phyloP scores from a whole-genome alignment of 2,113 vertebrate species.

The Mirza zaza region DNA sequence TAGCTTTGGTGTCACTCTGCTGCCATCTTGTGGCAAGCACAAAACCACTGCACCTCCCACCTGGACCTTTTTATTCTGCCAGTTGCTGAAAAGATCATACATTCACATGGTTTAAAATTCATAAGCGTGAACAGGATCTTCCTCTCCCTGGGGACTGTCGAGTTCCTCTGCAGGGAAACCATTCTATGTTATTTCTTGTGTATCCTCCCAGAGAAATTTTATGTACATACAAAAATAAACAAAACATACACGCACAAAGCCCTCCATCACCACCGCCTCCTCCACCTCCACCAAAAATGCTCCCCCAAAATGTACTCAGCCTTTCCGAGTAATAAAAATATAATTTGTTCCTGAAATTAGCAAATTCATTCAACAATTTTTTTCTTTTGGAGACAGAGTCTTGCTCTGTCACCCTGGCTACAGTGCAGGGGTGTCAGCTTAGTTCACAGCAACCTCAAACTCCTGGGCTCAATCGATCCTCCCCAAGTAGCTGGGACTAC shows the following conservation, averaged over 20 bases:
- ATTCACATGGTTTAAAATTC: not conserved
- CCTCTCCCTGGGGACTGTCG: not conserved
- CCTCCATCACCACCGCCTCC: not conserved
- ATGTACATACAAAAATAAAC: not conserved
- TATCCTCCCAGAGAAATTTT: not conserved
- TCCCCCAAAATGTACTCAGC: not conserved
- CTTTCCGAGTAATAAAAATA: not conserved
- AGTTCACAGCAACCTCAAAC: no score
- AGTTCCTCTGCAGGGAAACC: not conserved
- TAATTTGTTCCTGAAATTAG: not conserved
- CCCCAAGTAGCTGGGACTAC: no score
- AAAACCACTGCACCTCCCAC: not conserved
- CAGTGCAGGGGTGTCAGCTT: no score
- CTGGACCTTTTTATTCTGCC: not conserved
- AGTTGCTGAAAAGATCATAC: not conserved
- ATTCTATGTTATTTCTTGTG: not conserved
- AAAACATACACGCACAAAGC: not conserved
- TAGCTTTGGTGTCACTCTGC: not conserved
- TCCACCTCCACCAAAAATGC: not conserved
- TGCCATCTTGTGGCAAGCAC: constrained; percentile 47
- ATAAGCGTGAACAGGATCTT: not conserved
- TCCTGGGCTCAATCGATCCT: no score
- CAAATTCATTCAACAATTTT: not conserved
- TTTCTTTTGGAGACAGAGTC: no score
- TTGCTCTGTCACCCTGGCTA: no score